phyloP scores from a whole-genome alignment of 2,113 vertebrate genomes.

The Alosa alosa region DNA sequence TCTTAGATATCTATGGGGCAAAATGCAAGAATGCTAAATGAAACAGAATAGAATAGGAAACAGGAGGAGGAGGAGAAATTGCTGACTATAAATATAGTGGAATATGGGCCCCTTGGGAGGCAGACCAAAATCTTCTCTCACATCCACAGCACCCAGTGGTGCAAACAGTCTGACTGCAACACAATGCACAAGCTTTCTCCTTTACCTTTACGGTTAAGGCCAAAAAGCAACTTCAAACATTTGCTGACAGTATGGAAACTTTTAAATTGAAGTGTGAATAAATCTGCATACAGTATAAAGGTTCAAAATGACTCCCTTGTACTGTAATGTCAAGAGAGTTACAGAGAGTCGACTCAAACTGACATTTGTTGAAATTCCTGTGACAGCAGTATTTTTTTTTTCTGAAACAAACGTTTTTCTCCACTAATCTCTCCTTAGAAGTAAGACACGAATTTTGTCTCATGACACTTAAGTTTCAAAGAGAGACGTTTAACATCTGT shows the following conservation, averaged over 20 bases:
- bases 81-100: constrained; percentile 8
- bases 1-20: not conserved
- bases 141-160: constrained; percentile 3
- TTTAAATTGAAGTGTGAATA: not conserved
- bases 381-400: constrained; percentile 14
- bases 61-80: not conserved
- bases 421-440: not conserved
- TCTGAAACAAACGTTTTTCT: not conserved
- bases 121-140: not conserved
- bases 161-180: not conserved
- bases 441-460: not conserved
- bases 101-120: not conserved
- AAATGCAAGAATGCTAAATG: not conserved
- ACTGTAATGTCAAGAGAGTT: not conserved
- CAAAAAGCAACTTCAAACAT: not conserved
- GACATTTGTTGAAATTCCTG: constrained; percentile 7
- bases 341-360: not conserved
- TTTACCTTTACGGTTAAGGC: not conserved
- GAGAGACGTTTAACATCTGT: not conserved
- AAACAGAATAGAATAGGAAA: not conserved
- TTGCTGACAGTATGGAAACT: constrained; percentile 13
- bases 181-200: not conserved
- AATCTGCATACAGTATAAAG: constrained; percentile 22
- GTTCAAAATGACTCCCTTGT: constrained; percentile 14
- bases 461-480: constrained; percentile 7